Conservation (phyloP, 1,140 invertebrate species). For the Lycorma delicatula region DNA sequence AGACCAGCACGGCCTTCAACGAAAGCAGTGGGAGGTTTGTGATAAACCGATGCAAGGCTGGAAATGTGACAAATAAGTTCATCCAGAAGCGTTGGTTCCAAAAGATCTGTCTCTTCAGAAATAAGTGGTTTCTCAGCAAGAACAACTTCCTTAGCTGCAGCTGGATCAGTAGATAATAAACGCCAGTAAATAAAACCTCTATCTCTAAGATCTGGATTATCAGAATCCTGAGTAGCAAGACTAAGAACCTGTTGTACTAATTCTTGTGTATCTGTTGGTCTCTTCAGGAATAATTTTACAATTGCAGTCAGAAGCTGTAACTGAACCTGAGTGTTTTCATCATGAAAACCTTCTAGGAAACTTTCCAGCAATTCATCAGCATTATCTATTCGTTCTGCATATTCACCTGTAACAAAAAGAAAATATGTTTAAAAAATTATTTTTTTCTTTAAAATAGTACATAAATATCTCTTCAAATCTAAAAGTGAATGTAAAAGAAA, state of each 20-base stretch:
- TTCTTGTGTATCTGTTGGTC: conserved; percentile 97
- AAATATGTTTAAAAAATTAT: neutral
- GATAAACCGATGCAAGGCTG: conserved; percentile 96
- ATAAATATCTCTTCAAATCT: no score
- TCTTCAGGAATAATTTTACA: conserved; percentile 96
- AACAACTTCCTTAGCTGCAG: conserved; percentile 98
- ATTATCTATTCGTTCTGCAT: conserved; percentile 99
- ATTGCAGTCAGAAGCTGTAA: conserved; percentile 94
- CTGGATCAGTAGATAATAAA: conserved; percentile 95
- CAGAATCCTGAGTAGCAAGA: conserved; percentile 94
- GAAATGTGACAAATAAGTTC: conserved; percentile 99
- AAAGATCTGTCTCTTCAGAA: conserved; percentile 96
- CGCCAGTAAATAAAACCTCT: conserved; percentile 99
- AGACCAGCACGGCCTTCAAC: conserved; percentile 71
- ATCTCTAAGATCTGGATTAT: conserved; percentile 97
- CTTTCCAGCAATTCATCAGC: conserved; percentile 97
- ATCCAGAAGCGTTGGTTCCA: conserved; percentile 95
- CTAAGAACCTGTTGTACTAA: conserved; percentile 87
- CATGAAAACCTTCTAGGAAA: conserved; percentile 99
- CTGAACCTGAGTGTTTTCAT: conserved; percentile 99
- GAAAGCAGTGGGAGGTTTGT: conserved; percentile 98
- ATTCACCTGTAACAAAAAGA: conserved; percentile 52
- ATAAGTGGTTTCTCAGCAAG: conserved; percentile 98
- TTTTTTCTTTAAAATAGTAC: no score
- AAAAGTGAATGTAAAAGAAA: no score